phyloP scores from a whole-genome alignment of 1,140 invertebrate genomes.

The Zaprionus ornatus region DNA sequence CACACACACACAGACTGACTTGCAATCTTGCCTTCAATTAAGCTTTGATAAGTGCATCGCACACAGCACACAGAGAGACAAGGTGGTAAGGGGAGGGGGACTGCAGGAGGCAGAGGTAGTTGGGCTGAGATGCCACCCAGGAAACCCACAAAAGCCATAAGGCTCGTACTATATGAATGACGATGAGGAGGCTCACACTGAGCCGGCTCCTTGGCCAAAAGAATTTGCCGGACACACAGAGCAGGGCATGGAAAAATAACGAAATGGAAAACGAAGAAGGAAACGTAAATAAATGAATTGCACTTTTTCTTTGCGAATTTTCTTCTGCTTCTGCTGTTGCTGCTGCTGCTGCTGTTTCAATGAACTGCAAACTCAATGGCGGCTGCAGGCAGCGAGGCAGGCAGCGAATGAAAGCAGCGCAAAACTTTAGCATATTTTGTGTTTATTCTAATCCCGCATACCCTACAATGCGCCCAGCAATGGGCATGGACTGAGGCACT shows the following conservation, averaged over 20 bases:
- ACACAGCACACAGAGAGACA: constrained; percentile 40
- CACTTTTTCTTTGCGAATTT: constrained; percentile 77
- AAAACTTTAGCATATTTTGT: constrained; percentile 76
- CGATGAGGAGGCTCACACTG: constrained; percentile 18
- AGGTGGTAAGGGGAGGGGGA: constrained; percentile 10
- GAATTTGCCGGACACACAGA: constrained; percentile 58
- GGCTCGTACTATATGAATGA: constrained; percentile 64
- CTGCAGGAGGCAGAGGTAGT: neutral
- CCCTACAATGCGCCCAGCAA: constrained; percentile 22
- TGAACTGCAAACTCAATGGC: constrained; percentile 72
- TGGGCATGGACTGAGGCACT: constrained; percentile 26
- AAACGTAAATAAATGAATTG: constrained; percentile 83
- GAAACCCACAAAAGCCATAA: constrained; percentile 66
- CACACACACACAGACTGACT: constrained; percentile 18
- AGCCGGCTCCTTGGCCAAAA: constrained; percentile 60
- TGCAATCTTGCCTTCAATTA: constrained; percentile 83
- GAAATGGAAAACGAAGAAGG: constrained; percentile 52
- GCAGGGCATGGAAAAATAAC: constrained; percentile 20
- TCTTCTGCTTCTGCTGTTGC: constrained; percentile 51
- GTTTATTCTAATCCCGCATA: constrained; percentile 74
- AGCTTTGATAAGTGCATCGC: constrained; percentile 83
- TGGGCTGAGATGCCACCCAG: constrained; percentile 35
- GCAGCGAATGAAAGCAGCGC: constrained; percentile 29
- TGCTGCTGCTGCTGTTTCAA: constrained; percentile 51
- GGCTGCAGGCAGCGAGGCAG: constrained; percentile 8